Base-by-base conservation (phyloP, 2,888 invertebrate species). In the Diarsia rubi region DNA sequence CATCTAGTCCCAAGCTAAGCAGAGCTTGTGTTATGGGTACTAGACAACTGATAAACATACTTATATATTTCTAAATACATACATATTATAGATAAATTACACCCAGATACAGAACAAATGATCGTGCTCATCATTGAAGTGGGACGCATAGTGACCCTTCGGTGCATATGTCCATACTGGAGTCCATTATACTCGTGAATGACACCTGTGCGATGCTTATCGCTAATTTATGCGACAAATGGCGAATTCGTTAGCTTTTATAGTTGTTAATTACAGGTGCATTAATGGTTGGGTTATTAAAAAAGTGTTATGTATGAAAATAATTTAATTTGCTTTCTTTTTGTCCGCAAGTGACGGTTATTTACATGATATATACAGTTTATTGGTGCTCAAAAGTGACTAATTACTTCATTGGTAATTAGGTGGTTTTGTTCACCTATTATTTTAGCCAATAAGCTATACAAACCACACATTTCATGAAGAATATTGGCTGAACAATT, bases 171-270 rank as follows among this genome's bases (percentile, higher is more conserved):
- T 67, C 80, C 75, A 60, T 1, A 9, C 62, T 76, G 79, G 81
- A 88, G 45, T 60, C 57, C 27, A 11, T 72, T 62, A 84, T 24
- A 57, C 63, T 67, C 64, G 69, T 47, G 75, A 70, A 76, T 81
- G 84, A 89, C 93, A 94, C 94, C 93, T 93, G 93, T 93, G 89
- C 87, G 89, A 91, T 92, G 84, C 69, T 84, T 90, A 93, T 93
- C 91, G 82, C 78, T 83, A 88, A 89, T 90, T 84, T 88, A 90
- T 88, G 78, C 79, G 78, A 78, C 88, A 89, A 85, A 88, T 88
- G 88, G 86, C 79, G 64, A 83, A 73, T 76, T 79, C 85, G 86
- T 87, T 83, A 64, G 68, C 66, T 54, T 69, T 69, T 45, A 24
- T 49, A 42, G 19, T 21, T 44, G 59, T 69, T 85, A 81, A 85